Evolutionary conservation across 2,797 vertebrate genomes (phyloP), one percentile per base, ranked within the genome.

Genomic region (Eulemur mongoz): DNA sequence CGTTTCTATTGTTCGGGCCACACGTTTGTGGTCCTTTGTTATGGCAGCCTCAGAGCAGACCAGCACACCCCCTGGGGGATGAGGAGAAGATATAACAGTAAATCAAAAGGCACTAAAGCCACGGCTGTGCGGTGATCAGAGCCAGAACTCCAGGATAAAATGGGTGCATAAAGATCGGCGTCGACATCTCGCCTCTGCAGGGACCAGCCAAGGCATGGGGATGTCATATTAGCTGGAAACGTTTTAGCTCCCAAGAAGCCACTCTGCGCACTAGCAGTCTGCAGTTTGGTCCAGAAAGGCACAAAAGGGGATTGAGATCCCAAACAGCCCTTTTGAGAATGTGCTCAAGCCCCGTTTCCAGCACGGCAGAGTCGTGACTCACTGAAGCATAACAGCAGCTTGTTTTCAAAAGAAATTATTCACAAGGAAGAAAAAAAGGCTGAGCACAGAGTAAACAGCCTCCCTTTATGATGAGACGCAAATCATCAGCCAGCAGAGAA

Each of bases 151-250:
- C 45, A 32, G 43, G 12, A 32, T 0, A 3, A 14, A n/a, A 3
- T 0, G 0, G 7, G 15, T 1, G 0, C 12, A 0, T 0, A 2
- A 5, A 69, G 57, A 61, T n/a, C 59, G 12, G 40, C 5, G 10
- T 9, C 4, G 54, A 32, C 20, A 4, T 5, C 40, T 11, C 54
- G 30, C 32, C 52, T 13, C 40, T 10, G 0, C 23, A 2, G 52
- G 30, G 38, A 15, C 23, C 12, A 12, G 40, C 35, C 9, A 4
- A 6, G 13, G n/a, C 63, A 20, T 11, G 23, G 20, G 43, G 30
- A 32, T 23, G 3, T 15, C 8, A 0, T 54, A 35, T 48, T 32
- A 25, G 50, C 18, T 1, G 25, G 63, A 27, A 32, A 57, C 25
- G 4, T 8, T 2, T 8, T 15, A 27, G 48, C 69, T 57, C 57